phyloP scores from a whole-genome alignment of 2,113 vertebrate species.

The Brachionichthys hirsutus region DNA sequence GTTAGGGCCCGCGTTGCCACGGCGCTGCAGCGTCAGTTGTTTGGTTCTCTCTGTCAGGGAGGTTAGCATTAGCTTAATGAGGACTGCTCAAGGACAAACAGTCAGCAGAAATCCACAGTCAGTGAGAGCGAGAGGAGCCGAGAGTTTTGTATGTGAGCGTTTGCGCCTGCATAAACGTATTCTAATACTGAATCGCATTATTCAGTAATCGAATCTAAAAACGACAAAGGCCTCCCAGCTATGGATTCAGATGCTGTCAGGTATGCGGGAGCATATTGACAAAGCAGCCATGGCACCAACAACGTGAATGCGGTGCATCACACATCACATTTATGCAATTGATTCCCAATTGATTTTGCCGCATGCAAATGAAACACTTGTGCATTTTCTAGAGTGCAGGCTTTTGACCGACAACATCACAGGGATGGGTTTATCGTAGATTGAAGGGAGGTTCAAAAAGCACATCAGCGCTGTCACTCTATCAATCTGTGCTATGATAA shows the following conservation, averaged over 20 bases:
- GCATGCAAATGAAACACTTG: conserved; percentile 71
- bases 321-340: conserved; percentile 69
- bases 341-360: conserved; percentile 73
- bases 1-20: conserved; percentile 72
- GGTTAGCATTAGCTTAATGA: conserved; percentile 99
- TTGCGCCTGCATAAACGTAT: conserved; percentile 64
- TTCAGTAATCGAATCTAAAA: conserved; percentile 72
- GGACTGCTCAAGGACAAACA: conserved; percentile 99
- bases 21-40: conserved; percentile 88
- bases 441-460: conserved; percentile 65
- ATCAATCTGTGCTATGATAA: conserved; percentile 70
- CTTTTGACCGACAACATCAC: conserved; percentile 69
- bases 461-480: conserved; percentile 67
- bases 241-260: conserved; percentile 66
- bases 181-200: conserved; percentile 71
- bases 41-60: conserved; percentile 98
- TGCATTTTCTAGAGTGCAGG: conserved; percentile 64
- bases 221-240: conserved; percentile 67
- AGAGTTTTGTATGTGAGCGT: conserved; percentile 58
- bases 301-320: conserved; percentile 60
- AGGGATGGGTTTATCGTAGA: conserved; percentile 51
- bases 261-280: conserved; percentile 68
- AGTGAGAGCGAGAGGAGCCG: conserved; percentile 65
- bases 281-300: conserved; percentile 60
- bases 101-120: conserved; percentile 98